A percentile compares a stretch with the other conserved stretches of the same genome.
Evolutionary conservation across 1,140 invertebrate species (phyloP).

Genomic region (Drosophila athabasca): DNA sequence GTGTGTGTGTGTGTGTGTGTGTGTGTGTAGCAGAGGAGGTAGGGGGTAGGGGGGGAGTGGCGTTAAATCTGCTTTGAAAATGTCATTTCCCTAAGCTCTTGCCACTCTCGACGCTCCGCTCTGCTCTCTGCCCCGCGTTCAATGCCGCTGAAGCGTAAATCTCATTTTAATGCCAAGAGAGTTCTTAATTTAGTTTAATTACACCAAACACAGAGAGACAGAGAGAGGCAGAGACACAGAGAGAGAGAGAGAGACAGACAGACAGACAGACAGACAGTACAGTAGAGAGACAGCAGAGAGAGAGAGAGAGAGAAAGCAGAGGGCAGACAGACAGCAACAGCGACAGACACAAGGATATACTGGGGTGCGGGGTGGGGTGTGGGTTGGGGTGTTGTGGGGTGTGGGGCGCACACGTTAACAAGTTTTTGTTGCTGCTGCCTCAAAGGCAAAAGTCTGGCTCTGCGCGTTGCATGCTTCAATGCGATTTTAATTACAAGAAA

Average conservation of each 20-base stretch:
- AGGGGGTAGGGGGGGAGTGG: slow-evolving; percentile 19
- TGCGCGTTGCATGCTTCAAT: slow-evolving; percentile 65
- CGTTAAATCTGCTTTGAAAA: slow-evolving; percentile 74
- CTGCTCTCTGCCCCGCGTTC: slow-evolving; percentile 12
- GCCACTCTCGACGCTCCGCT: slow-evolving; percentile 28
- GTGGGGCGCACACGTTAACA: slow-evolving; percentile 57
- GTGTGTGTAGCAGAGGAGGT: neutral
- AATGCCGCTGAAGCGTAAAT: slow-evolving; percentile 77
- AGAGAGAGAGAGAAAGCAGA: no score
- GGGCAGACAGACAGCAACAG: no score
- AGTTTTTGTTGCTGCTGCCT: slow-evolving; percentile 64
- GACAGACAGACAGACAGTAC: slow-evolving; percentile 4
- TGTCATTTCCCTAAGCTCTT: slow-evolving; percentile 76
- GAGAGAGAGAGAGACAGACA: neutral
- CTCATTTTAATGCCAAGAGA: slow-evolving; percentile 81
- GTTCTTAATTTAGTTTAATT: slow-evolving; percentile 82
- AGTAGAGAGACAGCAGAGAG: no score
- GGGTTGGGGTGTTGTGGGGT: no score
- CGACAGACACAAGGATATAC: neutral
- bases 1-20: neutral
- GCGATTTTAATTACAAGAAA: slow-evolving; percentile 82
- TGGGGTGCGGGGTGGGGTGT: neutral
- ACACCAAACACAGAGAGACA: slow-evolving; percentile 61
- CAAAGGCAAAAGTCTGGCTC: slow-evolving; percentile 72
- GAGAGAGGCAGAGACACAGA: neutral